A percentile compares a stretch with the other conserved stretches of the same genome.
Conservation (phyloP, 2,797 vertebrate species). For the Poecilia picta region DNA sequence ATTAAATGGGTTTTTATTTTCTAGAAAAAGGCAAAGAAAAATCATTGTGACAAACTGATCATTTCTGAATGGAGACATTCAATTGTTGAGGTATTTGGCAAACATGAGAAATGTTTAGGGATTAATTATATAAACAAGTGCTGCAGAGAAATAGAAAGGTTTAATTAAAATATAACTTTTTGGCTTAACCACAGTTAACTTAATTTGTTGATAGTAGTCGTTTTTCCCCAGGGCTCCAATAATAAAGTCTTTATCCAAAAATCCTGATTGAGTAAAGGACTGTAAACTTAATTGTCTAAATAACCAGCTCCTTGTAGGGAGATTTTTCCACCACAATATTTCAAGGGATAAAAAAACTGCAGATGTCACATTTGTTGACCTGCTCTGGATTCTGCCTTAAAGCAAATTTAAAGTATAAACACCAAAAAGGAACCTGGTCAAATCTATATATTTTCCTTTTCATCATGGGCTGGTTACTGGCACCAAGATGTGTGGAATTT, state of each 20-base stretch:
- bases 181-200: background rate
- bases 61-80: background rate
- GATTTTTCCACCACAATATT: background rate
- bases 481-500: background rate
- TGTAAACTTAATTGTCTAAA: background rate
- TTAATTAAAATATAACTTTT: background rate
- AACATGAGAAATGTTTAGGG: background rate
- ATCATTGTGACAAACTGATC: background rate
- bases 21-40: background rate
- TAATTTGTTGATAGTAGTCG: background rate
- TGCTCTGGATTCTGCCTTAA: background rate
- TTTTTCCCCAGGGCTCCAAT: background rate
- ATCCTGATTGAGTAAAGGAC: background rate
- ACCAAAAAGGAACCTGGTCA: background rate
- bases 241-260: background rate
- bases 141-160: background rate
- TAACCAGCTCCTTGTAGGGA: background rate
- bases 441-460: background rate
- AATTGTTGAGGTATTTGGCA: background rate
- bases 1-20: background rate
- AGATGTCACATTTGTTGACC: background rate
- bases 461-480: background rate
- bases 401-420: background rate
- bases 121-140: background rate
- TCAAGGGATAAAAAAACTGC: background rate